These are phyloP conservation scores for Chaenogobius annularis DNA, from an alignment of 2,113 vertebrate genomes.

Conservation along the genomic window DNA sequence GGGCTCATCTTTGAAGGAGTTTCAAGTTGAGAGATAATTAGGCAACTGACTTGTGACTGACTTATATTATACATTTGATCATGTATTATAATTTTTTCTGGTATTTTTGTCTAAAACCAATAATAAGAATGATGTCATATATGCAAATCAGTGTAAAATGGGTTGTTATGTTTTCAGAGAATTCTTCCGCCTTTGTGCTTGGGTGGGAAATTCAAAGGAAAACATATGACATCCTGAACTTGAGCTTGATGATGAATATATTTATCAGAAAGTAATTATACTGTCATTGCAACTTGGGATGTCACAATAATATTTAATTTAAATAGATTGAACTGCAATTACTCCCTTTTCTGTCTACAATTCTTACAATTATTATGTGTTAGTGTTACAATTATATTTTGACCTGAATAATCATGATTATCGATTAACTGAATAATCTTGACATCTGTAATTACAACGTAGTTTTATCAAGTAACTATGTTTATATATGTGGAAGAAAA, in stretches of 20 bases:
- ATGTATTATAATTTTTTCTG: background rate
- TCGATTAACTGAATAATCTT: no score
- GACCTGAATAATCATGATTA: no score
- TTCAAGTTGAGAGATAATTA: background rate
- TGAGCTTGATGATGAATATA: background rate
- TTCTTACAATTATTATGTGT: no score
- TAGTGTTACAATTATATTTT: no score
- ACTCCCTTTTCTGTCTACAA: no score
- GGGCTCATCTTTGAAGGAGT: slow-evolving; percentile 9
- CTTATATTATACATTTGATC: background rate
- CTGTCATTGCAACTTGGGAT: no score
- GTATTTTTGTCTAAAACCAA: background rate
- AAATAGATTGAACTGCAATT: no score
- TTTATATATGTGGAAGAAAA: background rate
- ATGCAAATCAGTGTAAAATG: background rate
- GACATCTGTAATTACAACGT: no score
- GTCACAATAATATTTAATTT: no score
- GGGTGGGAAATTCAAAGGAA: background rate
- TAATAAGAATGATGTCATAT: no score
- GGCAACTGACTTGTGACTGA: no score
- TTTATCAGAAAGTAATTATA: background rate
- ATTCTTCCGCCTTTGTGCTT: background rate
- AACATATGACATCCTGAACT: background rate
- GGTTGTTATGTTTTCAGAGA: background rate
- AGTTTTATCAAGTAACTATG: background rate